Evolutionary conservation across 2,797 vertebrate species (phyloP), one percentile per base, ranked within the genome.

Genomic region (Takifugu ocellatus): DNA sequence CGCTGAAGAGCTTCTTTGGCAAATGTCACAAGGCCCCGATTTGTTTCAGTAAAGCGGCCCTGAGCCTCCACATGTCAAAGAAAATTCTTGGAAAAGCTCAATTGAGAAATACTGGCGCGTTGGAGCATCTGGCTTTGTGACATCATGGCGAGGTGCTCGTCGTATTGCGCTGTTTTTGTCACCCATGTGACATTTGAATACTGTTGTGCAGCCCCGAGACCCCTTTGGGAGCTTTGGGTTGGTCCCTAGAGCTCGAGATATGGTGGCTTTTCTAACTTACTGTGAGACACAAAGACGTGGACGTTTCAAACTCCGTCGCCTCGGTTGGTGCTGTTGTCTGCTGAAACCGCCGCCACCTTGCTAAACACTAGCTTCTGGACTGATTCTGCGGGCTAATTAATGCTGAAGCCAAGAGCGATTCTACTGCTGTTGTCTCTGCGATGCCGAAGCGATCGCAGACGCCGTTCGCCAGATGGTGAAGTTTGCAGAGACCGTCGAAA

Each of bases 1-100:
- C 53, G 51, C 56, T 56, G 46, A 70, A 74, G 62, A 71, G 69
- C 72, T 51, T 61, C 72, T 73, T 72, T 77, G 76, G 61, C 77
- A 64, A 70, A 65, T 49, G 54, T 67, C 55, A 65, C 63, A 66
- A 66, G 70, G 61, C 27, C 27, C 43, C 62, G 59, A 58, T 46
- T 36, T 43, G 24, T 51, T 55, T 43, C 57, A 49, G 59, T 31
- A 61, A 61, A 66, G 52, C 56, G 24, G 50, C 21, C 21, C 21
- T 21, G 21, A 21, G 21, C 21, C 1, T 1, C 39, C 54, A 51
- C 39, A 49, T 54, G 46, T 66, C 36, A 12, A 47, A 56, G 25
- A 65, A 39, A 47, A 36, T 57, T 12, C 12, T 16, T 49, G 2
- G 45, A 24, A 54, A 39, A 39, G 14, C 12, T 39, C 36, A 39